phyloP scores from a whole-genome alignment of 2,888 invertebrate genomes.

The Dascillus cervinus region DNA sequence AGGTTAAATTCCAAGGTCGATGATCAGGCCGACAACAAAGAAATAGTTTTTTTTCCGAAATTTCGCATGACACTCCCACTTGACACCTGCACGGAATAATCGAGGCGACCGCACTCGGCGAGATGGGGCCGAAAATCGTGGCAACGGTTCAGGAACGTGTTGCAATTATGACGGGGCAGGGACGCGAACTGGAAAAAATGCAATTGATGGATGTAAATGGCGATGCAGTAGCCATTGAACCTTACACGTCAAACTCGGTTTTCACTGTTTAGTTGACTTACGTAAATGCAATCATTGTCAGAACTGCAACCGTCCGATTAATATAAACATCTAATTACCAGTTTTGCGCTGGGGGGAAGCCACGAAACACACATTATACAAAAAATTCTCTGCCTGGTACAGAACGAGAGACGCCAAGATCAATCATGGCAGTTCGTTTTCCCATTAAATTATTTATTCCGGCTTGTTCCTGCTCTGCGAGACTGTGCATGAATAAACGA shows the following conservation, averaged over 20 bases:
- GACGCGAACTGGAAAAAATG: no score
- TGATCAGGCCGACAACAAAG: constrained; percentile 37
- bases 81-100: no score
- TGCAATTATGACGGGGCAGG: no score
- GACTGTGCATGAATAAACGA: no score
- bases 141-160: no score
- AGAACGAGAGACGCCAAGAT: constrained; percentile 40
- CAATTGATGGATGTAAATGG: no score
- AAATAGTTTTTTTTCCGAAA: constrained; percentile 27
- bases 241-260: constrained; percentile 30
- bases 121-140: no score
- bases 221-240: constrained; percentile 32
- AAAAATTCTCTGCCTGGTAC: constrained; percentile 32
- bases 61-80: constrained; percentile 26
- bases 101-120: no score
- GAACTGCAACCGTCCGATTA: constrained; percentile 20
- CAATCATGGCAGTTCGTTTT: constrained; percentile 41
- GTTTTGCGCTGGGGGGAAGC: constrained; percentile 29
- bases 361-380: constrained; percentile 37
- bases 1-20: constrained; percentile 34
- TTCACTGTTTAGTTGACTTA: constrained; percentile 29
- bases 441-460: constrained; percentile 1
- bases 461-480: no score
- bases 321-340: constrained; percentile 32
- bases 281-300: constrained; percentile 17